Percentiles rank a stretch among this genome's conserved stretches.
These are phyloP conservation scores for Mustela nigripes DNA, from an alignment of 2,113 vertebrate genomes.

Conservation along the genomic window DNA sequence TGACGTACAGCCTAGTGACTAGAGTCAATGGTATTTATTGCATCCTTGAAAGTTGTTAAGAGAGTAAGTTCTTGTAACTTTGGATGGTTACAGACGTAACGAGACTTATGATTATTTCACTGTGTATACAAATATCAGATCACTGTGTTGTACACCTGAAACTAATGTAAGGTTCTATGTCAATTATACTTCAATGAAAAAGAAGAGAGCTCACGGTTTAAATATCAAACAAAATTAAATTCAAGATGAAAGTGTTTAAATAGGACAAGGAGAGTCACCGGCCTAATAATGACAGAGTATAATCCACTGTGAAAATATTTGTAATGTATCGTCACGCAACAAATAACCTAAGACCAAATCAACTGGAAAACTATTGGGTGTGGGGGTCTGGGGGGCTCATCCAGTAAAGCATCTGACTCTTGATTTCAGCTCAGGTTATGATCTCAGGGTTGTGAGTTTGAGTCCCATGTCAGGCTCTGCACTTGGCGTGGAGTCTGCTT, in stretches of 20 bases:
- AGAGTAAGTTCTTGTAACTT: neutral
- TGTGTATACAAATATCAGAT: neutral
- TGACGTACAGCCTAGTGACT: neutral
- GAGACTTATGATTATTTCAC: neutral
- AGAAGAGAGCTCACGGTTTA: neutral
- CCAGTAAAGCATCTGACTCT: neutral
- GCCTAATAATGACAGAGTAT: neutral
- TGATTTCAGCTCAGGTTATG: neutral
- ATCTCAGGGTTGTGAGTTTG: neutral
- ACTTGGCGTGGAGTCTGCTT: neutral
- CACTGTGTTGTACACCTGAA: neutral
- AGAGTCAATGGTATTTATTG: neutral
- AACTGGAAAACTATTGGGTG: constrained; percentile 33
- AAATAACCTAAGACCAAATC: constrained; percentile 54
- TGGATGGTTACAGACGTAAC: neutral
- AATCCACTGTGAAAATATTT: constrained; percentile 25
- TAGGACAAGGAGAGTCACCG: neutral
- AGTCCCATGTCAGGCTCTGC: neutral
- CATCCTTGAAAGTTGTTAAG: neutral
- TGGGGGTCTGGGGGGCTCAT: neutral
- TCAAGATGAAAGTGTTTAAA: neutral
- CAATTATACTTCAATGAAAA: neutral
- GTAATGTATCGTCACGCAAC: neutral
- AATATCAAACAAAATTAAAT: constrained; percentile 43
- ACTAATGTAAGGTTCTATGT: neutral